phyloP scores from a whole-genome alignment of 2,888 invertebrate genomes.

The Melitaea athalia region DNA sequence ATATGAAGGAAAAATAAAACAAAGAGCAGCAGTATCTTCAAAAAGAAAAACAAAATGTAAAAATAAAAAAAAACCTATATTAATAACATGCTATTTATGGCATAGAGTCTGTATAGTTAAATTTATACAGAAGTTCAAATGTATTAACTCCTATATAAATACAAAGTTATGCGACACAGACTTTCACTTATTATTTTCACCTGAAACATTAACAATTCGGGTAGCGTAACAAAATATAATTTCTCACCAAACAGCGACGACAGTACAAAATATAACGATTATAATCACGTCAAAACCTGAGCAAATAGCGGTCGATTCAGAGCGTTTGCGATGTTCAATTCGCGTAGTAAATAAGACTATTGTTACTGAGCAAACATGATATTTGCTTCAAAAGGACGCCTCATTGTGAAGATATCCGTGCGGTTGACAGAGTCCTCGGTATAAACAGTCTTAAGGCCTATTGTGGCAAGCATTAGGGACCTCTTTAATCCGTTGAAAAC shows the following conservation, averaged over 20 bases:
- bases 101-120: too few relatives aligned
- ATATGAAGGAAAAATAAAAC: too few relatives aligned
- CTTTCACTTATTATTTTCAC: too few relatives aligned
- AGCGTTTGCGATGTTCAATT: conserved; percentile 31
- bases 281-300: conserved; percentile 26
- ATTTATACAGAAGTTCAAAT: too few relatives aligned
- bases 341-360: conserved; percentile 24
- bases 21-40: too few relatives aligned
- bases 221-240: background rate
- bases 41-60: too few relatives aligned
- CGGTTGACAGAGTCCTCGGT: conserved; percentile 61
- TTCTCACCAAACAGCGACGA: conserved; percentile 6
- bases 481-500: conserved; percentile 64
- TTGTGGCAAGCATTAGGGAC: conserved; percentile 65
- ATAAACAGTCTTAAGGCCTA: conserved; percentile 61
- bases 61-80: too few relatives aligned
- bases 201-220: too few relatives aligned
- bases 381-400: conserved; percentile 62
- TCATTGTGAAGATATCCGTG: conserved; percentile 66
- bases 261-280: conserved; percentile 29
- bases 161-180: too few relatives aligned
- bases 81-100: too few relatives aligned
- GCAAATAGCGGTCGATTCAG: conserved; percentile 26
- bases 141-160: too few relatives aligned
- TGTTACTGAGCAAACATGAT: conserved; percentile 57